phyloP scores from a whole-genome alignment of 2,888 invertebrate species.

The Diaperis boleti region DNA sequence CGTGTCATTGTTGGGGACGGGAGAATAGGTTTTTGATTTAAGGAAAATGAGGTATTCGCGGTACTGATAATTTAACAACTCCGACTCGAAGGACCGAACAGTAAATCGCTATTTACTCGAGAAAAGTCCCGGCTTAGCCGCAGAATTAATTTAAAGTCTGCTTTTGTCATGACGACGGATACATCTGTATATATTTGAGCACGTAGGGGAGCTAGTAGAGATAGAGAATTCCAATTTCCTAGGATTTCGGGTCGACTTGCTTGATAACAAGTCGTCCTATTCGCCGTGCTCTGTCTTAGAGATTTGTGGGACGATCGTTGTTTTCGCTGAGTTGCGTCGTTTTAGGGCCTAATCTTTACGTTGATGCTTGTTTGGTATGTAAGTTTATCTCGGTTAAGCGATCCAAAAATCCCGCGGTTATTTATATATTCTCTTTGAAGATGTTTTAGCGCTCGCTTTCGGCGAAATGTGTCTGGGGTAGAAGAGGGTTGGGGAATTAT shows the following conservation, averaged over 20 bases:
- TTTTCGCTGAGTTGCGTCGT: constrained; percentile 45
- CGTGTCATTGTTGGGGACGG: too few relatives aligned
- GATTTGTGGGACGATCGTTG: constrained; percentile 42
- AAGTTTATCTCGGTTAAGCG: constrained; percentile 44
- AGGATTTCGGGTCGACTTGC: constrained; percentile 55
- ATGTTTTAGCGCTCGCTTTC: not conserved
- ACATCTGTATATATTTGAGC: constrained; percentile 47
- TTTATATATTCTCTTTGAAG: constrained; percentile 1
- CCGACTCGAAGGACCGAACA: too few relatives aligned
- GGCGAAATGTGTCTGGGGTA: too few relatives aligned
- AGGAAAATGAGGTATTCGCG: too few relatives aligned
- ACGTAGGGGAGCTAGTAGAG: constrained; percentile 47
- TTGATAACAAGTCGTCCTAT: constrained; percentile 55
- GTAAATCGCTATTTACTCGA: too few relatives aligned
- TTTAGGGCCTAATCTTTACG: constrained; percentile 48
- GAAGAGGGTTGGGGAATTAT: too few relatives aligned
- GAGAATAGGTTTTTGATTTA: too few relatives aligned
- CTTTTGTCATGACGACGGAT: constrained; percentile 24
- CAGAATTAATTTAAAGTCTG: constrained; percentile 32
- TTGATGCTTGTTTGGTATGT: constrained; percentile 46
- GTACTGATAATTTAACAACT: too few relatives aligned
- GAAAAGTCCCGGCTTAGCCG: too few relatives aligned
- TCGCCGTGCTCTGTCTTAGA: constrained; percentile 50
- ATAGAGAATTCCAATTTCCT: constrained; percentile 55
- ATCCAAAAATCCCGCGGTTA: constrained; percentile 17